These are phyloP conservation scores for Neelides sp. DNA, from an alignment of 1,140 invertebrate genomes.

Conservation along the genomic window DNA sequence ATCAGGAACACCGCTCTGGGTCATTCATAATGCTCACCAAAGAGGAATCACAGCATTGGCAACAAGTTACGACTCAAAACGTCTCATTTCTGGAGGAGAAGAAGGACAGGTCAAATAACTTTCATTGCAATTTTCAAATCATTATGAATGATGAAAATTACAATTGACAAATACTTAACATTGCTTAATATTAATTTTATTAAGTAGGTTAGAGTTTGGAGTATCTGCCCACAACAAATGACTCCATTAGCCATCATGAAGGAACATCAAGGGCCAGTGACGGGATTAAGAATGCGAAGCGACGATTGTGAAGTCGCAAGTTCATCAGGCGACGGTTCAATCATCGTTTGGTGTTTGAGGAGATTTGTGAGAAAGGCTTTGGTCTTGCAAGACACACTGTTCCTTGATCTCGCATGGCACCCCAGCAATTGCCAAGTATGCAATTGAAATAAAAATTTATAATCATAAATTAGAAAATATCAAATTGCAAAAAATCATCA, in stretches of 20 bases:
- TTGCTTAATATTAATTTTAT: neutral
- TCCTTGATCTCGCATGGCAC: conserved; percentile 65
- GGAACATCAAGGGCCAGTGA: conserved; percentile 76
- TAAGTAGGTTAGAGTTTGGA: conserved; percentile 48
- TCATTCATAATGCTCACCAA: conserved; percentile 67
- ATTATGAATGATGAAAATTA: neutral
- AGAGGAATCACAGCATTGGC: conserved; percentile 61
- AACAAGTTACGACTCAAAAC: conserved; percentile 53
- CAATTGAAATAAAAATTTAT: neutral
- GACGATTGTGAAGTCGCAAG: conserved; percentile 67
- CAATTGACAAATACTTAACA: conserved; percentile 1
- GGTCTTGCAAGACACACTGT: conserved; percentile 75
- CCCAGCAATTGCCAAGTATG: conserved; percentile 43
- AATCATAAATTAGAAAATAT: neutral
- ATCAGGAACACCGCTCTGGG: conserved; percentile 61
- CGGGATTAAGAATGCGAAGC: conserved; percentile 60
- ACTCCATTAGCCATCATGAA: conserved; percentile 57
- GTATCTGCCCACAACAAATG: conserved; percentile 49
- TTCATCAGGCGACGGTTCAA: conserved; percentile 75
- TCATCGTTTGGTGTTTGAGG: conserved; percentile 67
- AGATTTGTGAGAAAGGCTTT: conserved; percentile 59
- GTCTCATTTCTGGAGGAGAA: conserved; percentile 69
- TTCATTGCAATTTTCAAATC: conserved; percentile 1
- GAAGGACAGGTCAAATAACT: conserved; percentile 57
- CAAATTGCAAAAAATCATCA: too few species aligned